A percentile compares a stretch with the other conserved stretches of the same genome.
These are phyloP conservation scores for Danio albolineatus DNA, from an alignment of 2,797 vertebrate genomes.

Conservation along the genomic window DNA sequence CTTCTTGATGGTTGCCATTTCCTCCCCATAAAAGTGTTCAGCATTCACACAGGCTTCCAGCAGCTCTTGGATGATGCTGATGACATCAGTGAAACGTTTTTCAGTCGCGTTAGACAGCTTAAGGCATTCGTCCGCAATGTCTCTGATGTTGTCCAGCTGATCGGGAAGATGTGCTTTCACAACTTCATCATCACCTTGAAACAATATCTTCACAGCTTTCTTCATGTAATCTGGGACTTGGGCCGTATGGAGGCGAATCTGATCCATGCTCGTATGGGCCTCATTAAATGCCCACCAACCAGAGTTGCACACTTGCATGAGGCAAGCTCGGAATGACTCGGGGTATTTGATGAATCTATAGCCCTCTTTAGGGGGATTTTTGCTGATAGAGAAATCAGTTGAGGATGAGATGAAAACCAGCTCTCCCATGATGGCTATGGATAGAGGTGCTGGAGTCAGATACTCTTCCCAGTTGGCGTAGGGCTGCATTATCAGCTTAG, in stretches of 20 bases:
- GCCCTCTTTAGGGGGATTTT: background rate
- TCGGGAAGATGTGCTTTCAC: constrained; percentile 51
- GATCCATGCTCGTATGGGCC: constrained; percentile 64
- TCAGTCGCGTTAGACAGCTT: constrained; percentile 43
- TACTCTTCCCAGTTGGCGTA: constrained; percentile 64
- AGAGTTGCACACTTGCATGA: constrained; percentile 65
- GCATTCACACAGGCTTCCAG: constrained; percentile 55
- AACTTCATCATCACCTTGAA: constrained; percentile 46
- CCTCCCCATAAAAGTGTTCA: constrained; percentile 48
- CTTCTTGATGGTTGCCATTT: background rate
- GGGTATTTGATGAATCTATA: constrained; percentile 59
- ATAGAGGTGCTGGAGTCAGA: constrained; percentile 56
- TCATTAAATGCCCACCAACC: constrained; percentile 65
- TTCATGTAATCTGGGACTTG: constrained; percentile 59
- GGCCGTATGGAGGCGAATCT: constrained; percentile 53
- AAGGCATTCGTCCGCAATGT: constrained; percentile 53
- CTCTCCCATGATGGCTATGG: constrained; percentile 62
- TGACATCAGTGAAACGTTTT: constrained; percentile 52
- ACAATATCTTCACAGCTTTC: constrained; percentile 50
- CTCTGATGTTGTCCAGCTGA: constrained; percentile 51
- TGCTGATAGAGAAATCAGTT: constrained; percentile 55
- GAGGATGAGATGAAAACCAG: constrained; percentile 59
- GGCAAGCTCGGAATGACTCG: constrained; percentile 64
- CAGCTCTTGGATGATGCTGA: constrained; percentile 59
- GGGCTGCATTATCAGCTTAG: constrained; percentile 52